Percentiles rank a stretch among this genome's conserved stretches.
These are phyloP conservation scores for Oplegnathus fasciatus DNA, from an alignment of 2,113 vertebrate species.

Conservation along the genomic window DNA sequence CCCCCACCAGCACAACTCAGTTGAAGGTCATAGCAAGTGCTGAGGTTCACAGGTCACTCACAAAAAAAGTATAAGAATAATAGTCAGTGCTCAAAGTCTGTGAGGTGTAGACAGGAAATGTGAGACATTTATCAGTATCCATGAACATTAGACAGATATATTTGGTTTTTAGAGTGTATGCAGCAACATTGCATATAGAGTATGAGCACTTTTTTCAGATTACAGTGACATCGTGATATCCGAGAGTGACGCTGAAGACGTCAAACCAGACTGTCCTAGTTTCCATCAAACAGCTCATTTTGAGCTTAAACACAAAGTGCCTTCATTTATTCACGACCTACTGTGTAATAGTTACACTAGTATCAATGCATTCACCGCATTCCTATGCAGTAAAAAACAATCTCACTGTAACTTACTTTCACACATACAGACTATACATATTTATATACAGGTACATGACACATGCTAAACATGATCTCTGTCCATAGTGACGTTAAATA, in stretches of 20 bases:
- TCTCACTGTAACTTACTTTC: slow-evolving; percentile 40
- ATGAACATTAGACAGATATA: slow-evolving; percentile 50
- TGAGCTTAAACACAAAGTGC: slow-evolving; percentile 66
- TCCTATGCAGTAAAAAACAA: slow-evolving; percentile 54
- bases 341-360: slow-evolving; percentile 23
- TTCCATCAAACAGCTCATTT: slow-evolving; percentile 35
- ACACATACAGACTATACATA: slow-evolving; percentile 54
- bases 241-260: slow-evolving; percentile 3
- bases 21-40: slow-evolving; percentile 63
- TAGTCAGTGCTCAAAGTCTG: slow-evolving; percentile 66
- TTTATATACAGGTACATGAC: slow-evolving; percentile 60
- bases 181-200: slow-evolving; percentile 65
- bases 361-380: slow-evolving; percentile 40
- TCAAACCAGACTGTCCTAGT: slow-evolving; percentile 44
- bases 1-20: slow-evolving; percentile 53
- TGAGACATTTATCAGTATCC: slow-evolving; percentile 43
- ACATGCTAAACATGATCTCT: slow-evolving; percentile 62
- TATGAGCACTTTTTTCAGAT: slow-evolving; percentile 40
- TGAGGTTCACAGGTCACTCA: slow-evolving; percentile 66
- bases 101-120: slow-evolving; percentile 31
- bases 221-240: slow-evolving; percentile 28
- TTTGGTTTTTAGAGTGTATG: slow-evolving; percentile 66
- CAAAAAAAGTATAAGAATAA: slow-evolving; percentile 2
- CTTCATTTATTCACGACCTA: slow-evolving; percentile 44
- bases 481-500: slow-evolving; percentile 49